Evolutionary conservation across 2,113 vertebrate species (phyloP).

Genomic region (Mesitornis unicolor): DNA sequence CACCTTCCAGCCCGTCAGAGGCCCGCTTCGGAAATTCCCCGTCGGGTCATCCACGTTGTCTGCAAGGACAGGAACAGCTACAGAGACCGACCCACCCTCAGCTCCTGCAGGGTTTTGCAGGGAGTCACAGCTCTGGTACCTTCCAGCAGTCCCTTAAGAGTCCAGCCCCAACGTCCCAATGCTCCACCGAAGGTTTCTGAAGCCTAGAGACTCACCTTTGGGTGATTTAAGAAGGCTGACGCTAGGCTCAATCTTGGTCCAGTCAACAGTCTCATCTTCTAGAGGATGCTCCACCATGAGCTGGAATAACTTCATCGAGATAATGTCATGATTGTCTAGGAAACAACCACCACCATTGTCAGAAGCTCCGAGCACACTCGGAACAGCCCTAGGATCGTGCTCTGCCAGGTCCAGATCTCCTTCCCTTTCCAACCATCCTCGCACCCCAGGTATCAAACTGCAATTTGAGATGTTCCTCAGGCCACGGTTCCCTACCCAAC

Average conservation of each 20-base stretch:
- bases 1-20: constrained; percentile 95
- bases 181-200: rapidly evolving
- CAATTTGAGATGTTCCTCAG: neutral
- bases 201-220: constrained; percentile 79
- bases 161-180: neutral
- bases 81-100: rapidly evolving
- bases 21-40: constrained; percentile 91
- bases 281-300: constrained; percentile 93
- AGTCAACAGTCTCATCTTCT: constrained; percentile 92
- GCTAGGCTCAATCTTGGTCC: constrained; percentile 97
- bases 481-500: neutral
- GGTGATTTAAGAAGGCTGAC: constrained; percentile 95
- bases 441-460: neutral
- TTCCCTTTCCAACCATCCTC: neutral
- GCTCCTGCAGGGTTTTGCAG: rapidly evolving
- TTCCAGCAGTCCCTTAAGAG: neutral
- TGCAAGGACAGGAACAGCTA: constrained; percentile 32
- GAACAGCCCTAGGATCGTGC: rapidly evolving
- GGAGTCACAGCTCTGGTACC: rapidly evolving
- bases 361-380: neutral
- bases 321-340: constrained; percentile 95
- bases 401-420: neutral
- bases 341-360: neutral
- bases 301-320: constrained; percentile 98
- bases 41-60: constrained; percentile 97